Evolutionary conservation across 2,888 invertebrate genomes (phyloP).

Genomic region (Campaea margaritaria): DNA sequence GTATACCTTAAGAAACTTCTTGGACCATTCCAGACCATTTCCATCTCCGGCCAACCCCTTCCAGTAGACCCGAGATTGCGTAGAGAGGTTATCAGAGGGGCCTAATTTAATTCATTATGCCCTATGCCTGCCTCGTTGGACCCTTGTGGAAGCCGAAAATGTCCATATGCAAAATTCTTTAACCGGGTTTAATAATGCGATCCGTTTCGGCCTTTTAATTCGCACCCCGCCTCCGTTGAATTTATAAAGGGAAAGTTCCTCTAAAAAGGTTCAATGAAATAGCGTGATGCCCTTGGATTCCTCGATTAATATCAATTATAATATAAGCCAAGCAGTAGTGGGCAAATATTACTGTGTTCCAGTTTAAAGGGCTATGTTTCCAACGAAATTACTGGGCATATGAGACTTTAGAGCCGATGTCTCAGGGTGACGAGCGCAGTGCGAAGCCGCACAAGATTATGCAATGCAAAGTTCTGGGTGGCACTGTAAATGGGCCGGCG

Average conservation of each 20-base stretch:
- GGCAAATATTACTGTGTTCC: too few relatives aligned
- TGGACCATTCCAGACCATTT: conserved; percentile 43
- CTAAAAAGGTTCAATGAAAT: conserved; percentile 22
- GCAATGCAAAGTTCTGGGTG: too few relatives aligned
- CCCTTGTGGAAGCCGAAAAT: conserved; percentile 66
- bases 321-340: background rate
- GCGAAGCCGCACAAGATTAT: too few relatives aligned
- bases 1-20: background rate
- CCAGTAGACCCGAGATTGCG: conserved; percentile 64
- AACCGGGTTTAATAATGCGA: conserved; percentile 52
- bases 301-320: conserved; percentile 9
- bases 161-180: conserved; percentile 76
- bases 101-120: conserved; percentile 83
- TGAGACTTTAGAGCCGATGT: too few relatives aligned
- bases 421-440: too few relatives aligned
- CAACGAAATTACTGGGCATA: too few relatives aligned
- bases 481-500: too few relatives aligned
- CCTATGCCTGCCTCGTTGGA: conserved; percentile 62
- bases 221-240: conserved; percentile 35
- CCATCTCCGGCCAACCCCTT: conserved; percentile 46
- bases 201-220: conserved; percentile 39
- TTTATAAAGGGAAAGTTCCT: conserved; percentile 30
- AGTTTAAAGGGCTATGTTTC: too few relatives aligned
- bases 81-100: conserved; percentile 76
- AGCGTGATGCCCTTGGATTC: conserved; percentile 20